These are phyloP conservation scores for Anhinga rufa DNA, from an alignment of 2,113 vertebrate genomes.

Conservation along the genomic window DNA sequence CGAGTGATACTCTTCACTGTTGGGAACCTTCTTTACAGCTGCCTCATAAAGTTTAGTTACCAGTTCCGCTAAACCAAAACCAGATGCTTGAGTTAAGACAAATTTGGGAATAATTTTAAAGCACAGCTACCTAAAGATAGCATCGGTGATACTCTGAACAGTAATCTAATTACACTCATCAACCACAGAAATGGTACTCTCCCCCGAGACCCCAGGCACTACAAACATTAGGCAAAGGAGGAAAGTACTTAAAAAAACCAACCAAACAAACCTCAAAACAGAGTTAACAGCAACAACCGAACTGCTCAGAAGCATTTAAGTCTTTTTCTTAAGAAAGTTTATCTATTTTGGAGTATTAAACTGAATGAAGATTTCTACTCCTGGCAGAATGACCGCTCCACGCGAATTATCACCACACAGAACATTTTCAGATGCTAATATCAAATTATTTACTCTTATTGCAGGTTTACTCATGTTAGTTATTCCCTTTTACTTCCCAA, in stretches of 20 bases:
- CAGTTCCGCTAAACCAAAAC: conserved; percentile 84
- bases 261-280: background rate
- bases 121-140: background rate
- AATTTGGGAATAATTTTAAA: background rate
- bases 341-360: background rate
- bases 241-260: background rate
- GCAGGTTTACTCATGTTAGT: background rate
- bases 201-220: background rate
- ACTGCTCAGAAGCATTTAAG: background rate
- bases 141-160: background rate
- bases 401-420: background rate
- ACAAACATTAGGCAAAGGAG: background rate
- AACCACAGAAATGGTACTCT: background rate
- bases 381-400: background rate
- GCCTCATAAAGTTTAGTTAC: conserved; percentile 97
- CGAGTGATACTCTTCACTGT: conserved; percentile 97
- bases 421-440: background rate
- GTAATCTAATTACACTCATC: background rate
- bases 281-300: background rate
- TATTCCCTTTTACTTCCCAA: background rate
- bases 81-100: conserved; percentile 1
- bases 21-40: conserved; percentile 95
- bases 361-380: background rate
- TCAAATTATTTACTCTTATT: background rate
- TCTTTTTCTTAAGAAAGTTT: background rate